phyloP scores from a whole-genome alignment of 2,888 invertebrate species.

The Colostygia pectinataria region DNA sequence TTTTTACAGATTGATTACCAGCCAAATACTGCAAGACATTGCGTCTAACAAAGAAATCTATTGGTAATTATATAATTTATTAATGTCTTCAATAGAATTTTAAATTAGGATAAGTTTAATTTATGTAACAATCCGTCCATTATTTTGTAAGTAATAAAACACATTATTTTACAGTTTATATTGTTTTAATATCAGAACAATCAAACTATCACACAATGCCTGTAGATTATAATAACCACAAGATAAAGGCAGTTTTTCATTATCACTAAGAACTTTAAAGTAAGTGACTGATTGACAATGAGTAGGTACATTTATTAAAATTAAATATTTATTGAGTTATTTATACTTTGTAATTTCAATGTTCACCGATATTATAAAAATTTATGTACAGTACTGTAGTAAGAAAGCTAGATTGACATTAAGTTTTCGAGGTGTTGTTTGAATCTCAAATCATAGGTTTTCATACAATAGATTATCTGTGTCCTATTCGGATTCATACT shows the following conservation, averaged over 20 bases:
- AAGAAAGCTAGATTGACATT: too few relatives aligned
- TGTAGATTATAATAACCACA: slow-evolving; percentile 40
- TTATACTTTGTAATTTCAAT: too few relatives aligned
- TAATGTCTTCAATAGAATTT: neutral
- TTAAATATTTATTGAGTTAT: too few relatives aligned
- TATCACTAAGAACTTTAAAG: slow-evolving; percentile 30
- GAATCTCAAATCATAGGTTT: too few relatives aligned
- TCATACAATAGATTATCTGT: too few relatives aligned
- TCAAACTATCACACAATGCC: slow-evolving; percentile 54
- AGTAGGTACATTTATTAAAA: neutral
- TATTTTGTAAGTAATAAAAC: slow-evolving; percentile 25
- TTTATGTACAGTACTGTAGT: too few relatives aligned
- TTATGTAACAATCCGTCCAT: slow-evolving; percentile 25
- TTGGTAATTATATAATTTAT: slow-evolving; percentile 85
- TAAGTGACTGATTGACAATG: slow-evolving; percentile 1
- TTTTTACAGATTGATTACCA: slow-evolving; percentile 83
- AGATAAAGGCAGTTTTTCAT: slow-evolving; percentile 47
- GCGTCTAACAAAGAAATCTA: slow-evolving; percentile 86
- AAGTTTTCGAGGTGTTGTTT: too few relatives aligned
- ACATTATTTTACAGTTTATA: slow-evolving; percentile 25
- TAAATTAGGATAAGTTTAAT: too few relatives aligned
- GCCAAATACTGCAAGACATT: slow-evolving; percentile 85
- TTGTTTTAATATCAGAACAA: slow-evolving; percentile 53
- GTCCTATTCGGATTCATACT: too few relatives aligned
- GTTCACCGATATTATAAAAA: too few relatives aligned